A percentile compares a stretch with the other conserved stretches of the same genome.
These are phyloP conservation scores for Xestia xanthographa DNA, from an alignment of 2,888 invertebrate genomes.

Conservation along the genomic window DNA sequence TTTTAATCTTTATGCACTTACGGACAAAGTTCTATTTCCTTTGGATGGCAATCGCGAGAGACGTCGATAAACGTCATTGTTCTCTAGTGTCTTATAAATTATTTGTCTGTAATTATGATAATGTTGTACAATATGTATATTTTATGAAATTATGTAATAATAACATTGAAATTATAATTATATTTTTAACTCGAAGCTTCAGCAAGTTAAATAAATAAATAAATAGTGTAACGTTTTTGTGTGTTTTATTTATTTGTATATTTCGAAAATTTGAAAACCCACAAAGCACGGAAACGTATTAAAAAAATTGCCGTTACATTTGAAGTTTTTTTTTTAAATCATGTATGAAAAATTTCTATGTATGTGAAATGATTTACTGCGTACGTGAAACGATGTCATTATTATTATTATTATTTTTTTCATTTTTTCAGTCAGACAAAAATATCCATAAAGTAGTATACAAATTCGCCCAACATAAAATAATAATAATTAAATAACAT, in stretches of 20 bases:
- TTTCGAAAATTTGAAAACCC: not conserved
- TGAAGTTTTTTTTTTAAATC: too few relatives aligned
- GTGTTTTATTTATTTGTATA: conserved; percentile 41
- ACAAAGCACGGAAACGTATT: not conserved
- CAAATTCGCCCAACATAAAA: too few relatives aligned
- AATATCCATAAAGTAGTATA: too few relatives aligned
- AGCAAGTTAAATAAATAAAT: conserved; percentile 66
- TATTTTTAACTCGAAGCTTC: conserved; percentile 69
- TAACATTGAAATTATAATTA: conserved; percentile 62
- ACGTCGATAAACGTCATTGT: conserved; percentile 51
- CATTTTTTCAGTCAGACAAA: too few relatives aligned
- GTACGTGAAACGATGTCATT: too few relatives aligned
- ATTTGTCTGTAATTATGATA: conserved; percentile 58
- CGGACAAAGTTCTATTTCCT: conserved; percentile 39
- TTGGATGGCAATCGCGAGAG: conserved; percentile 55
- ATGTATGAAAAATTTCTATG: too few relatives aligned
- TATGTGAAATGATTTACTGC: too few relatives aligned
- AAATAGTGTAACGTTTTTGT: conserved; percentile 55
- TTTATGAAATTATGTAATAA: conserved; percentile 71
- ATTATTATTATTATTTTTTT: too few relatives aligned
- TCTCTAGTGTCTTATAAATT: conserved; percentile 66
- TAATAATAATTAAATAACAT: too few relatives aligned
- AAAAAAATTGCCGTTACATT: too few relatives aligned
- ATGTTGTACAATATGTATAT: conserved; percentile 73
- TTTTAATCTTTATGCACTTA: conserved; percentile 9